Evolutionary conservation across 1,140 invertebrate genomes (phyloP).

Genomic region (Himalopsyche phryganea): DNA sequence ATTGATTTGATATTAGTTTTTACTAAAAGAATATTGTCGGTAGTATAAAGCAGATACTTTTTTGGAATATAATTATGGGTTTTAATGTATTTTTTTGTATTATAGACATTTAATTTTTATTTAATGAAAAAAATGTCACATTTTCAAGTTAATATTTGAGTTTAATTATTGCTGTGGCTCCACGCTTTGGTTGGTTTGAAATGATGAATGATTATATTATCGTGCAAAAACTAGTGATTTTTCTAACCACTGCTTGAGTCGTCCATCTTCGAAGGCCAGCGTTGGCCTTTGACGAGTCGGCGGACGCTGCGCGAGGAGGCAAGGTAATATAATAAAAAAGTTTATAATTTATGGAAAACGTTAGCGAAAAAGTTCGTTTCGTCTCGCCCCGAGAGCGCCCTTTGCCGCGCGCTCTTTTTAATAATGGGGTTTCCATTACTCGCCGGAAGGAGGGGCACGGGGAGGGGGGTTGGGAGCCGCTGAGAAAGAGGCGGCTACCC

Average conservation of each 20-base stretch:
- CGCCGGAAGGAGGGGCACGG: neutral
- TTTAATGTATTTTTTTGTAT: too few species aligned
- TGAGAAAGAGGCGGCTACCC: neutral
- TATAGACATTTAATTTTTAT: too few species aligned
- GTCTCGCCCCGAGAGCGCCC: slow-evolving; percentile 9
- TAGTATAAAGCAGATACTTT: too few species aligned
- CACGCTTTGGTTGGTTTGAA: too few species aligned
- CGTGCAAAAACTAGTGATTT: too few species aligned
- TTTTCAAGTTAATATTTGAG: too few species aligned
- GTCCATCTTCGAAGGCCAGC: neutral
- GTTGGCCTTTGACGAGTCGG: slow-evolving; percentile 16
- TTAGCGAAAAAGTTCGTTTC: slow-evolving; percentile 11
- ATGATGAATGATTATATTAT: too few species aligned
- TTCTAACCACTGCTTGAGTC: neutral
- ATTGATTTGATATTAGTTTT: too few species aligned
- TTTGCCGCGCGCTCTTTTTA: slow-evolving; percentile 18
- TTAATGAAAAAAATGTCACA: too few species aligned
- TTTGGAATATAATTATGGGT: too few species aligned
- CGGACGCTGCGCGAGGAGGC: neutral
- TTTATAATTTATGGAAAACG: slow-evolving; percentile 29
- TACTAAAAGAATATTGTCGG: too few species aligned
- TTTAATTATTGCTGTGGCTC: too few species aligned
- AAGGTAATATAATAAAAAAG: slow-evolving; percentile 29
- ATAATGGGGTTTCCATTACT: slow-evolving; percentile 17
- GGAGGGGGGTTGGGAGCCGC: neutral